Percentiles rank a stretch among this genome's conserved stretches.
Evolutionary conservation across 2,797 vertebrate species (phyloP).

Genomic region (Melanotaenia boesemani): DNA sequence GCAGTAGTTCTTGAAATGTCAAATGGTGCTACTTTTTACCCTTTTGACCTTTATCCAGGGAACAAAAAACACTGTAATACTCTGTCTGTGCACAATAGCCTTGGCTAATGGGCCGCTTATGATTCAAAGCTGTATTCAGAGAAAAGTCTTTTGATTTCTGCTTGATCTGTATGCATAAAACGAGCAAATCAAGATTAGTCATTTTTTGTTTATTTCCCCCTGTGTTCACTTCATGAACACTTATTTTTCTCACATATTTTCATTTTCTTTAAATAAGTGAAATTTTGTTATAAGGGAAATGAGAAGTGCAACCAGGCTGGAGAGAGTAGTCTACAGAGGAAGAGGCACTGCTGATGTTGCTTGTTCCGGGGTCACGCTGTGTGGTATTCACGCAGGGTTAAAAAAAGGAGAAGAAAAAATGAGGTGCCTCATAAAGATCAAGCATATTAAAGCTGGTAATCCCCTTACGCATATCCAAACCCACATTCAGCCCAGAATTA

Average conservation of each 20-base stretch:
- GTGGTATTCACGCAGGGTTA: background rate
- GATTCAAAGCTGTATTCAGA: background rate
- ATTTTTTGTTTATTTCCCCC: no score
- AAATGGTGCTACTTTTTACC: background rate
- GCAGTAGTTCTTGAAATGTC: background rate
- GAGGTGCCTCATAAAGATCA: constrained; percentile 4
- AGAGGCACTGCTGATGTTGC: constrained; percentile 31
- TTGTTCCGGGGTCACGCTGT: constrained; percentile 33
- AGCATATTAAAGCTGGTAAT: constrained; percentile 28
- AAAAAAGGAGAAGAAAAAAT: background rate
- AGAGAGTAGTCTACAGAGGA: constrained; percentile 24
- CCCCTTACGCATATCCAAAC: background rate
- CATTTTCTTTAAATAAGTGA: background rate
- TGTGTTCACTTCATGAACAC: background rate
- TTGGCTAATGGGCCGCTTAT: no score
- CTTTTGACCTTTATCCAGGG: background rate
- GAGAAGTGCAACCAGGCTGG: constrained; percentile 44
- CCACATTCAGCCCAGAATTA: background rate
- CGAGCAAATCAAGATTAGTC: background rate
- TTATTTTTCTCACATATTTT: background rate
- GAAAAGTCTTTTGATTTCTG: background rate
- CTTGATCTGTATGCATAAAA: background rate
- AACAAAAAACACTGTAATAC: background rate
- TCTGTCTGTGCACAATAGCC: background rate
- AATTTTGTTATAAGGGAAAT: constrained; percentile 14